Conservation (phyloP, 2,888 invertebrate genomes). For the Chrysolina haemoptera region DNA sequence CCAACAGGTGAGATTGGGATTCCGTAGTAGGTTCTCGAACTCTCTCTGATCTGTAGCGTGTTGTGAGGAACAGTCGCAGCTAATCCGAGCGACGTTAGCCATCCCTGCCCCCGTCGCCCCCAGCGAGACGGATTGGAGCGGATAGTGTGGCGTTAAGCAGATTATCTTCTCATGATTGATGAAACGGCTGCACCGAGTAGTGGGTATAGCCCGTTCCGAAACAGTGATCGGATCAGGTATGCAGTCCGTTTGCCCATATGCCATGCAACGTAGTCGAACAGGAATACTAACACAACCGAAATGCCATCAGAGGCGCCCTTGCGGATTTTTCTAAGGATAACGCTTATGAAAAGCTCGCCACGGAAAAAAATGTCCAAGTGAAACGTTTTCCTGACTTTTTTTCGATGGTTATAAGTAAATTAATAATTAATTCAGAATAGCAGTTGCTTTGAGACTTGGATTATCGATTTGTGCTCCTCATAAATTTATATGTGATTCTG, state of each 20-base stretch:
- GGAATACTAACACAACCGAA: constrained; percentile 27
- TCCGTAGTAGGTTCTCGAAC: constrained; percentile 13
- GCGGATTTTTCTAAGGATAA: background rate
- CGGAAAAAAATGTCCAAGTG: too few species aligned
- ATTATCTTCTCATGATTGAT: constrained; percentile 79
- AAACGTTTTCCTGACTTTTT: too few species aligned
- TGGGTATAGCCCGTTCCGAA: constrained; percentile 65
- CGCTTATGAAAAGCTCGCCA: too few species aligned
- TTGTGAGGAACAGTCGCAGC: constrained; percentile 36
- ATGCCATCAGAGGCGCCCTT: constrained; percentile 25
- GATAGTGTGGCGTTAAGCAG: constrained; percentile 75
- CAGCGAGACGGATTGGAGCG: constrained; percentile 64
- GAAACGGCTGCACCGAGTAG: constrained; percentile 66
- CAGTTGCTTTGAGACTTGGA: too few species aligned
- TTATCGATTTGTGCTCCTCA: too few species aligned
- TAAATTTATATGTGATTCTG: too few species aligned
- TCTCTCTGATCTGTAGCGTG: constrained; percentile 22
- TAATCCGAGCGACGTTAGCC: constrained; percentile 50
- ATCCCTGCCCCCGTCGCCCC: constrained; percentile 42
- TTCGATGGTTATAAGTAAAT: too few species aligned
- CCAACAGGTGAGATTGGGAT: constrained; percentile 14
- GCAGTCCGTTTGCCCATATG: constrained; percentile 58
- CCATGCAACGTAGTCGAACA: constrained; percentile 34
- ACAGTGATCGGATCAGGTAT: constrained; percentile 63
- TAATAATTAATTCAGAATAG: too few species aligned